Percentiles rank a stretch among this genome's conserved stretches.
phyloP scores from a whole-genome alignment of 2,888 invertebrate genomes.

The Xestia sexstrigata region DNA sequence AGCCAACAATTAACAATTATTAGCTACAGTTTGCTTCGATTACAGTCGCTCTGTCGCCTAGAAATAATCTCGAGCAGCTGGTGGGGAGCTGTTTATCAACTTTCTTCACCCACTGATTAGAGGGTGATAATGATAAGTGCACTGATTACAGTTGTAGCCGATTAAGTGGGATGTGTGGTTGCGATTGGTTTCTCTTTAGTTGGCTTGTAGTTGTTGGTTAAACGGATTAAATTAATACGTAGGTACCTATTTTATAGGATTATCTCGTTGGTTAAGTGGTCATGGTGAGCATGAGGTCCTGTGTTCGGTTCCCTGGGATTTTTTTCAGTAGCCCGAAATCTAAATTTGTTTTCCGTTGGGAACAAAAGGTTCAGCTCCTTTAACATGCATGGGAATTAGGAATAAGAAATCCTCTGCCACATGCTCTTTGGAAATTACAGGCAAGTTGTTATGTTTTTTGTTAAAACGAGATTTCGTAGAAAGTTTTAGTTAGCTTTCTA shows the following conservation, averaged over 20 bases:
- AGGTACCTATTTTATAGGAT: not conserved
- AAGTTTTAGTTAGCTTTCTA: not conserved
- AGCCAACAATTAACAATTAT: slow-evolving; percentile 41
- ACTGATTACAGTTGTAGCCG: slow-evolving; percentile 38
- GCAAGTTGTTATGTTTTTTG: not conserved
- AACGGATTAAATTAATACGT: not conserved
- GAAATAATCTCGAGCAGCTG: slow-evolving; percentile 32
- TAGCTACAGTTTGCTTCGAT: slow-evolving; percentile 35
- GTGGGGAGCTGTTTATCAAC: slow-evolving; percentile 33
- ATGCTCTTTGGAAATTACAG: too few relatives aligned
- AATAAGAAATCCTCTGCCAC: not conserved
- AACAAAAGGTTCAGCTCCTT: not conserved
- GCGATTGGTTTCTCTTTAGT: slow-evolving; percentile 15
- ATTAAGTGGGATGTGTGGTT: slow-evolving; percentile 24
- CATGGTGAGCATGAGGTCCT: not conserved
- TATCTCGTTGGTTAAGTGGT: not conserved
- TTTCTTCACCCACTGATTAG: slow-evolving; percentile 32
- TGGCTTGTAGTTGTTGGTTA: slow-evolving; percentile 1
- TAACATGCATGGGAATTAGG: not conserved
- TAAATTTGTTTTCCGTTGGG: not conserved
- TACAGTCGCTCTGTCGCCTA: slow-evolving; percentile 25
- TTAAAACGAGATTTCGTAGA: not conserved
- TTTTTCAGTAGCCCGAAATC: not conserved
- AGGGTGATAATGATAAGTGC: slow-evolving; percentile 33
- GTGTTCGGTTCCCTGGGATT: not conserved